These are phyloP conservation scores for Stenurella melanura DNA, from an alignment of 2,888 invertebrate genomes.

Conservation along the genomic window DNA sequence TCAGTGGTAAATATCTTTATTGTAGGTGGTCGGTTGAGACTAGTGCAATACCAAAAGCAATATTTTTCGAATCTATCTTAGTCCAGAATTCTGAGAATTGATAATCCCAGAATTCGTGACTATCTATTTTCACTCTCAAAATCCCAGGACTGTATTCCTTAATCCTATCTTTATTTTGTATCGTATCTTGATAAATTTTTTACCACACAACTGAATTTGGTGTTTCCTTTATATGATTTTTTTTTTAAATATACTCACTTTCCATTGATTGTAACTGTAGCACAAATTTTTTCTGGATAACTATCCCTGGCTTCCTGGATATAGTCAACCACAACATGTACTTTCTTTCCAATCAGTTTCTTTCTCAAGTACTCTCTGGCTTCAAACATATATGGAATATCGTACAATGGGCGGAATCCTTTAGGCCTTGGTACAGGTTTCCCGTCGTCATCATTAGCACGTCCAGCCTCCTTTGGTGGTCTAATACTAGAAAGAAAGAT, in stretches of 20 bases:
- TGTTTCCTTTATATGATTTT: too few relatives aligned
- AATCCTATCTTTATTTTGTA: too few relatives aligned
- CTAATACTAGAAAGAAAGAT: constrained; percentile 97
- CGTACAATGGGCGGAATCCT: constrained; percentile 93
- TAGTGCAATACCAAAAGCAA: too few relatives aligned
- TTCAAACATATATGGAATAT: constrained; percentile 99
- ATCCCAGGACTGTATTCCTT: too few relatives aligned
- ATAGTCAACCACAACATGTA: constrained; percentile 94
- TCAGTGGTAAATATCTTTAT: too few relatives aligned
- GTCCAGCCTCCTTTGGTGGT: constrained; percentile 83
- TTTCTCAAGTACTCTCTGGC: constrained; percentile 97
- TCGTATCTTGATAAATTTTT: too few relatives aligned
- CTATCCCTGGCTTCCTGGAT: constrained; percentile 95
- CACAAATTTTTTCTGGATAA: constrained; percentile 96
- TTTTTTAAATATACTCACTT: constrained; percentile 75
- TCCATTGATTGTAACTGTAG: constrained; percentile 90
- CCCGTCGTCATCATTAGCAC: constrained; percentile 79
- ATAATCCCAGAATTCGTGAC: too few relatives aligned
- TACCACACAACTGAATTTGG: too few relatives aligned
- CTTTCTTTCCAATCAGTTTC: constrained; percentile 95
- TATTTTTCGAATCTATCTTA: too few relatives aligned
- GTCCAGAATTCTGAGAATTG: too few relatives aligned
- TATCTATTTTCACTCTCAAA: too few relatives aligned
- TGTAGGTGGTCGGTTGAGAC: too few relatives aligned
- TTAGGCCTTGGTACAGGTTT: constrained; percentile 82